Base-by-base conservation (phyloP, 1,140 invertebrate genomes). In the Aphaenogaster rudis region DNA sequence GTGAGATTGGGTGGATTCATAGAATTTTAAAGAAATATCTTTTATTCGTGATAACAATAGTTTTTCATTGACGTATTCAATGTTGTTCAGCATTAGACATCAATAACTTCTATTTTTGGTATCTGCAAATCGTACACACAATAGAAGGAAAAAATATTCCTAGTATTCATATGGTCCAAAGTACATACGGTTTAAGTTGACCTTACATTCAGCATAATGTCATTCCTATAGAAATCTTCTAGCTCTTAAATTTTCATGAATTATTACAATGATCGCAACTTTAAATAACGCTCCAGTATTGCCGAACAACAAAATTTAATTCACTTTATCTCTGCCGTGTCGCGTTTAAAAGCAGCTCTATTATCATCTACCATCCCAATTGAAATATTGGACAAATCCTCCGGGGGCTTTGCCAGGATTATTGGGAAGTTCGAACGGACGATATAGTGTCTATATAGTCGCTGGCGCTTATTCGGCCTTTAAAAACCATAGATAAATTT, bases 381-480 rank as follows among this genome's bases (percentile, higher is more conserved):
- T 90, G 88, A 90, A 90, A 90, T 90, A 90, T 90, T 90, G 86
- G 72, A 84, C 86, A 87, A 90, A 90, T 90, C 88, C 88, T 90
- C 86, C 6, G 48, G 69, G 69, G 89, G 74, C 86, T 87, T 87
- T 85, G 67, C 78, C 78, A 57, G 89, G 86, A 90, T 90, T 90
- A 88, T 90, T 76, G 78, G 86, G 57, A 89, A 74, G 63, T 59
- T 54, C 39, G 77, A 52, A 76, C 74, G 76, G 17, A 69, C 88
- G 87, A 88, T 88, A 88, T 87, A 80, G 63, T 76, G 66, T 69
- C 66, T 89, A 54, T 86, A 88, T 52, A 69, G 81, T 89, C 57
- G 72, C 13, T n/a, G 64, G 57, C 66, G 84, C 74, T 79, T 86
- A 86, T 88, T 86, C 45, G 66, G 57, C 74, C 54, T 79, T 80